Evolutionary conservation across 2,797 vertebrate species (phyloP).

Genomic region (Sparidentex hasta): DNA sequence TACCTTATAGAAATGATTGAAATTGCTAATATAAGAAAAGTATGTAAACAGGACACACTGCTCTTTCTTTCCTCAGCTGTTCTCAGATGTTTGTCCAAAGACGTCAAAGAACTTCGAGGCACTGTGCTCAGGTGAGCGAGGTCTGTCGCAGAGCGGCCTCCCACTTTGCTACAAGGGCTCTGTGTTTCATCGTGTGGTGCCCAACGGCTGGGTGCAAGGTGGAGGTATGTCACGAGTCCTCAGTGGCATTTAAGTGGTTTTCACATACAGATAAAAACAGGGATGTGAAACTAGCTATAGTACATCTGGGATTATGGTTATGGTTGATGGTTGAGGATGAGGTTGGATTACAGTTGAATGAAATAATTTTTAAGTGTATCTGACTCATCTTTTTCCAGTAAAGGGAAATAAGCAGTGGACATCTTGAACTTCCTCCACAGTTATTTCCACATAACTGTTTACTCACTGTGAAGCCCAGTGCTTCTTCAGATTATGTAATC

Average conservation of each 20-base stretch:
- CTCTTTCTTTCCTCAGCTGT: slow-evolving; percentile 85
- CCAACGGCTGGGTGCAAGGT: slow-evolving; percentile 92
- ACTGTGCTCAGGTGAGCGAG: slow-evolving; percentile 88
- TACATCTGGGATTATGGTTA: not conserved
- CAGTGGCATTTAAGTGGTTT: not conserved
- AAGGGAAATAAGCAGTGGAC: not conserved
- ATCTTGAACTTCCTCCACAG: not conserved
- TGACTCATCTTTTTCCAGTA: not conserved
- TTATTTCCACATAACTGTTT: not conserved
- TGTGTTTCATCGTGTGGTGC: slow-evolving; percentile 91
- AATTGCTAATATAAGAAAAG: not conserved
- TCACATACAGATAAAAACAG: not conserved
- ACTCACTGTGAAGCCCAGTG: not conserved
- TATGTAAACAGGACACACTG: slow-evolving; percentile 3
- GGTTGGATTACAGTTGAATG: not conserved
- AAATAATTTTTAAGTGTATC: not conserved
- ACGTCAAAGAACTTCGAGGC: slow-evolving; percentile 91
- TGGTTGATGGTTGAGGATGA: not conserved
- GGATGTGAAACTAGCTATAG: not conserved
- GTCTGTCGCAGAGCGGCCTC: slow-evolving; percentile 72
- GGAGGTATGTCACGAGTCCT: slow-evolving; percentile 84
- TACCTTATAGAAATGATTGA: too few relatives aligned
- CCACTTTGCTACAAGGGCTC: slow-evolving; percentile 88
- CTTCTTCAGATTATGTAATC: not conserved
- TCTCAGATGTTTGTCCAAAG: slow-evolving; percentile 90